Evolutionary conservation across 2,113 vertebrate genomes (phyloP), one percentile per base, ranked within the genome.

Genomic region (Ascaphus truei): DNA sequence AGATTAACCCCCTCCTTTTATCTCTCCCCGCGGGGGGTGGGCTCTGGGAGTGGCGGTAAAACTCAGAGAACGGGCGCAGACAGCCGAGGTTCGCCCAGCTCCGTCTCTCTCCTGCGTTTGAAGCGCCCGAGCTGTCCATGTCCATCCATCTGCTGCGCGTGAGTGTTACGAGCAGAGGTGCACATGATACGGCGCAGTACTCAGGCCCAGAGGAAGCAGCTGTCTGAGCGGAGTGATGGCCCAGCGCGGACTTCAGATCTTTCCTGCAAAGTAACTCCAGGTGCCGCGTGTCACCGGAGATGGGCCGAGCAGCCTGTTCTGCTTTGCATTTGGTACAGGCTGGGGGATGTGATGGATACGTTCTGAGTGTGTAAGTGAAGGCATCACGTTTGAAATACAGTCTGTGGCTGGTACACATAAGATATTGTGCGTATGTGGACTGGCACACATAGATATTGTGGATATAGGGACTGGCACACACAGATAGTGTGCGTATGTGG

Each of bases 171-270:
- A 60, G 66, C 47, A 68, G 33, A 68, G 43, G 66, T 59, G 56
- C 43, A 50, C 66, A 48, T 68, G 66, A 60, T 60, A 60, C 55
- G 51, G 55, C 15, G 25, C 43, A 60, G 66, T 51, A 59, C 56
- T 56, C 27, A 60, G 55, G 66, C 66, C 56, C 66, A 68, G 43
- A 68, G 66, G 55, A 68, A 68, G 48, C 30, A 60, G 43, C 55
- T 68, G 66, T 60, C 66, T 68, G 56, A 59, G 51, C 60, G 55
- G 66, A 60, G 39, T 68, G 53, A 60, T 59, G 55, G 55, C 43
- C 31, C n/a, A 23, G 33, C 18, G 15, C 41, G 59, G 45, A 68
- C 55, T 68, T 36, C 8, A 68, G 53, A 59, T 59, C 55, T 50
- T 68, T 52, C 18, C 39, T 68, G 56, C 43, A 68, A 60, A 68